Conservation (phyloP, 1,140 invertebrate genomes). For the Drosophila melanogaster region DNA sequence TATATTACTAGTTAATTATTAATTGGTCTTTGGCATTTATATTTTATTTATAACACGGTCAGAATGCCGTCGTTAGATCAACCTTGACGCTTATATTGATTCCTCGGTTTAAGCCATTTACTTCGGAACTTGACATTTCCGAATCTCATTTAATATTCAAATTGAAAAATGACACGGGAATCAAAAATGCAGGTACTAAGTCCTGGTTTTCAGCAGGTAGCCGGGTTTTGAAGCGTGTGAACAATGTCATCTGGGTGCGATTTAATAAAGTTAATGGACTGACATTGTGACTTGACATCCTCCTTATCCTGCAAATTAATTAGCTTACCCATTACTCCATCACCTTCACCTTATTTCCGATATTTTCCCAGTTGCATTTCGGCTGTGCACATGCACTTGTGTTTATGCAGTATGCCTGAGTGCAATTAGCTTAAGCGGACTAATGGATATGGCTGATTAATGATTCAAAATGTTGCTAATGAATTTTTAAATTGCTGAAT, state of each 20-base stretch:
- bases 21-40: neutral
- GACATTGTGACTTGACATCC: constrained; percentile 7
- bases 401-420: constrained; percentile 1
- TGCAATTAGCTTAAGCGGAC: constrained; percentile 26
- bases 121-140: constrained; percentile 1
- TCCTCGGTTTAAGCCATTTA: neutral
- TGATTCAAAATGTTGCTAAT: constrained; percentile 5
- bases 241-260: neutral
- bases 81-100: constrained; percentile 8
- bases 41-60: constrained; percentile 1
- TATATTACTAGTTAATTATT: constrained; percentile 1
- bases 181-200: neutral
- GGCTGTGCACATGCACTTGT: too few species aligned
- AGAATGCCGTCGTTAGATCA: neutral
- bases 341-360: neutral
- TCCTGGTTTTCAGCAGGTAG: too few species aligned
- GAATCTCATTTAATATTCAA: neutral
- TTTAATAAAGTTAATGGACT: constrained; percentile 23
- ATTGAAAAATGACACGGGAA: neutral
- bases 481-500: constrained; percentile 11
- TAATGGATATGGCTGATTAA: constrained; percentile 33
- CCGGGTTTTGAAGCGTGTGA: neutral
- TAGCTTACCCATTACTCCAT: neutral
- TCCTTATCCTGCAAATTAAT: constrained; percentile 28
- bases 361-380: neutral